Evolutionary conservation across 2,113 vertebrate genomes (phyloP), one percentile per base, ranked within the genome.

Genomic region (Xenotilapia longispinis): DNA sequence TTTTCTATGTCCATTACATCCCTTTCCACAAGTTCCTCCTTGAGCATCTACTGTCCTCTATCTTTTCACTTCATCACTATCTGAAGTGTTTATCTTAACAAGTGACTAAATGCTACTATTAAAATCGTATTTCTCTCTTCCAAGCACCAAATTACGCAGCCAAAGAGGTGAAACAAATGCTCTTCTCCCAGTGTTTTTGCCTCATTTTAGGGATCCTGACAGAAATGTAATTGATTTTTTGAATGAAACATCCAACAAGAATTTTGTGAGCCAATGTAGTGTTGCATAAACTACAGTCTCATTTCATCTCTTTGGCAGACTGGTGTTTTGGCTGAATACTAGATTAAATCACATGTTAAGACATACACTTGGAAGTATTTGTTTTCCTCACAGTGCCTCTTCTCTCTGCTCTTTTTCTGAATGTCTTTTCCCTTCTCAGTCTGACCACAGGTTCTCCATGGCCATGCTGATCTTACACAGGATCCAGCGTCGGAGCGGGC

Each of bases 401-500:
- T 81, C 51, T 53, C 36, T 82, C 82, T 82, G 28, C 55, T 51
- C 73, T 15, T 81, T 83, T 13, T 19, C 23, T 75, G 40, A 26
- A 14, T 40, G 63, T 60, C 55, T 60, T 5, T 36, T n/a, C 55
- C 84, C 81, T 13, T 78, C 91, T 97, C 95, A 99, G 90, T 98
- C 97, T 82, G 96, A 98, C 91, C 97, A 97, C 80, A 98, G 93
- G 89, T 97, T 96, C 92, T 98, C 97, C 94, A 97, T 86, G 87
- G 97, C 92, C 86, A 96, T 96, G 94, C 96, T 97, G 93, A 99
- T 92, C 96, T 97, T 98, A 91, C 98, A 98, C 90, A 97, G 94
- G 88, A 99, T 89, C 98, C 98, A 99, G 91, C 98, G 97, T 63
- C 98, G 97, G 53, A 99, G 96, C 0, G 99, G 99, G 94, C 98